A percentile compares a stretch with the other conserved stretches of the same genome.
Evolutionary conservation across 2,888 invertebrate species (phyloP).

Genomic region (Athalia rosae): DNA sequence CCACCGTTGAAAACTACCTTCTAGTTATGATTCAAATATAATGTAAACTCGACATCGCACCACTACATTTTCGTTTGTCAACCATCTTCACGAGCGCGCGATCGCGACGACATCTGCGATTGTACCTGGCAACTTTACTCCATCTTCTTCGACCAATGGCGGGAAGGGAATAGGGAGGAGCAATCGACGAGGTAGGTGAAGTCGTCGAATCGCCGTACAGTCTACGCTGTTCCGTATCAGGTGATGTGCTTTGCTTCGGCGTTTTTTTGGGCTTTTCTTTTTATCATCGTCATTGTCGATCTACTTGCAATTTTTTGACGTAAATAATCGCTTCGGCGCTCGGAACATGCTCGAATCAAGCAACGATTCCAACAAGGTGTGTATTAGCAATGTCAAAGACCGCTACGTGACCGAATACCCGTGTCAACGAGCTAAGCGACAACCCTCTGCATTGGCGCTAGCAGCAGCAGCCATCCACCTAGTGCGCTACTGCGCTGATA

Average conservation of each 20-base stretch:
- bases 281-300: too few relatives aligned
- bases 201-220: too few relatives aligned
- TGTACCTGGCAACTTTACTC: background rate
- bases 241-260: too few relatives aligned
- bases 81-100: conserved; percentile 63
- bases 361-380: background rate
- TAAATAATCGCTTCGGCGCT: too few relatives aligned
- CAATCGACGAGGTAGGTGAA: too few relatives aligned
- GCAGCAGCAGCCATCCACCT: background rate
- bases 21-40: conserved; percentile 69
- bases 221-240: too few relatives aligned
- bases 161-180: background rate
- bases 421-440: conserved; percentile 7
- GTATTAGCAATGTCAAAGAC: background rate
- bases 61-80: conserved; percentile 72
- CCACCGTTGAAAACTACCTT: conserved; percentile 63
- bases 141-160: background rate
- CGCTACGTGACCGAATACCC: background rate
- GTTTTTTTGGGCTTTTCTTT: too few relatives aligned
- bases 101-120: conserved; percentile 59
- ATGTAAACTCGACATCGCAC: conserved; percentile 68
- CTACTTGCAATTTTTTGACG: too few relatives aligned
- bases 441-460: background rate
- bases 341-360: too few relatives aligned
- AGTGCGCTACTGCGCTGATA: conserved; percentile 32